These are phyloP conservation scores for Coleophora deauratella DNA, from an alignment of 2,888 invertebrate genomes.

Conservation along the genomic window DNA sequence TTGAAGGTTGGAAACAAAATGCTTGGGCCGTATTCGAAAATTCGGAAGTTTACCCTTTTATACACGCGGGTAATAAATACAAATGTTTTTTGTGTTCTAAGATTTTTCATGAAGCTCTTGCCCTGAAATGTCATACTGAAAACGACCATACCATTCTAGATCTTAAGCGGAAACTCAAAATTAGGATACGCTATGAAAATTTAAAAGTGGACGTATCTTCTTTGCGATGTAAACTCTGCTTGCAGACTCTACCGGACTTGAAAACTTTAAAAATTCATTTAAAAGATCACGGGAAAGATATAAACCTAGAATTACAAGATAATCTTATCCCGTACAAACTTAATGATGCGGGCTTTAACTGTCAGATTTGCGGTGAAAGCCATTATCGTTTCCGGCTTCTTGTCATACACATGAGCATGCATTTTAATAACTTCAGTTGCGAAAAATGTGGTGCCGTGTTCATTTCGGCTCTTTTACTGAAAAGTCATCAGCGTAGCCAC, in stretches of 20 bases:
- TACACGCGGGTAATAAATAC: constrained; percentile 42
- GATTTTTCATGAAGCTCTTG: constrained; percentile 30
- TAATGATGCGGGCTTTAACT: constrained; percentile 34
- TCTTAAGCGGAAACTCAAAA: constrained; percentile 31
- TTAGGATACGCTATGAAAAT: constrained; percentile 35
- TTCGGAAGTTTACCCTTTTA: constrained; percentile 49
- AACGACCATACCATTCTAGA: constrained; percentile 34
- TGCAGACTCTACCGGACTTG: constrained; percentile 23
- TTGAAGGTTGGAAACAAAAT: constrained; percentile 34
- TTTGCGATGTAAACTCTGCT: constrained; percentile 47
- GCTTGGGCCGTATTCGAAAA: constrained; percentile 43
- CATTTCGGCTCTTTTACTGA: constrained; percentile 36
- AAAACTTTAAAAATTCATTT: constrained; percentile 40
- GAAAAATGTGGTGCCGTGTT: constrained; percentile 53
- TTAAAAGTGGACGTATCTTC: constrained; percentile 48
- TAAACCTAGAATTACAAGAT: constrained; percentile 35
- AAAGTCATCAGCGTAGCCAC: constrained; percentile 43
- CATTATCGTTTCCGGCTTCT: constrained; percentile 42
- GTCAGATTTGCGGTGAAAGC: constrained; percentile 44
- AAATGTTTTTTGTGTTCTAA: constrained; percentile 48
- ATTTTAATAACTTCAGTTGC: constrained; percentile 55
- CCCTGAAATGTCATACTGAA: constrained; percentile 36
- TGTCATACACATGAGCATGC: constrained; percentile 55
- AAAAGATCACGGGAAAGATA: constrained; percentile 35
- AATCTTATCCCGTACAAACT: constrained; percentile 54